Conservation (phyloP, 2,888 invertebrate genomes). For the Andrena marginata region DNA sequence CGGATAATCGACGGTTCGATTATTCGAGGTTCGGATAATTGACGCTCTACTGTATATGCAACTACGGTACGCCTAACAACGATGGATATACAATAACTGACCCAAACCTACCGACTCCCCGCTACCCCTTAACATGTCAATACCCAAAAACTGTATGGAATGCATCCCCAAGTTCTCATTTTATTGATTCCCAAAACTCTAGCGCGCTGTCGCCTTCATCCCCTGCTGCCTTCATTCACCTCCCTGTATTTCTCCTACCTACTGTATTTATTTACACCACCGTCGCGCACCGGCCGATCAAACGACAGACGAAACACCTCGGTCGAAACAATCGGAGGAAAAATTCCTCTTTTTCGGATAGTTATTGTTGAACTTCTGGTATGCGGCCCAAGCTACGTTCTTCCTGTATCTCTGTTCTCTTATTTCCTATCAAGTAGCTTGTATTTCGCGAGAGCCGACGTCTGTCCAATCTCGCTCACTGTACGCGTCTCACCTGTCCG, state of each 20-base stretch:
- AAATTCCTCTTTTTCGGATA: constrained; percentile 29
- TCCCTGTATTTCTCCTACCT: not conserved
- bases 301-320: not conserved
- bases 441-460: constrained; percentile 58
- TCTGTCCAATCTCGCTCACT: constrained; percentile 69
- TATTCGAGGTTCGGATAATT: too few species aligned
- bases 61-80: too few species aligned
- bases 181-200: too few species aligned
- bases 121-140: too few species aligned
- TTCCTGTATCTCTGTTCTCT: constrained; percentile 7
- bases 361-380: constrained; percentile 13
- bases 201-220: not conserved
- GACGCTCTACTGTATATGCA: too few species aligned
- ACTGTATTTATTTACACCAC: not conserved
- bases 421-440: constrained; percentile 55
- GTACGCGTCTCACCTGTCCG: constrained; percentile 68
- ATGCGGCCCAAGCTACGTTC: constrained; percentile 1
- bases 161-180: too few species aligned
- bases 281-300: not conserved
- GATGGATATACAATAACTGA: too few species aligned
- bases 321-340: constrained; percentile 3
- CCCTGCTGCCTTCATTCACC: not conserved
- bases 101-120: too few species aligned
- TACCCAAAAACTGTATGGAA: too few species aligned
- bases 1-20: too few species aligned